Evolutionary conservation across 1,140 invertebrate species (phyloP).

Genomic region (Pachyrhynchus sulphureomaculatus): DNA sequence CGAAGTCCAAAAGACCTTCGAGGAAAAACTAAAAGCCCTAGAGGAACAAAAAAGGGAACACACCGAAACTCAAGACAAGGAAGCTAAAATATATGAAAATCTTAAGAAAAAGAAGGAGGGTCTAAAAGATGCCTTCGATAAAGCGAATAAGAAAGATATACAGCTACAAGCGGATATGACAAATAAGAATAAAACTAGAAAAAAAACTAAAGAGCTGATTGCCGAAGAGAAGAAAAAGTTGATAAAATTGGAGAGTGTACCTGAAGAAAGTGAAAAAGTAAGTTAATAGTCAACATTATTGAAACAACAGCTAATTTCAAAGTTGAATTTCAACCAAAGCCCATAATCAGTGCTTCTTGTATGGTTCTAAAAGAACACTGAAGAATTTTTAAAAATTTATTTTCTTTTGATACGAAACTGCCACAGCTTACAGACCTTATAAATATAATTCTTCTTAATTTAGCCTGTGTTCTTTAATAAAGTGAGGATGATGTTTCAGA

Average conservation of each 20-base stretch:
- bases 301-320: background rate
- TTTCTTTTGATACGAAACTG: background rate
- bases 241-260: slow-evolving; percentile 60
- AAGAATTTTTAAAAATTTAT: background rate
- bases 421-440: no score
- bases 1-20: slow-evolving; percentile 40
- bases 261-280: slow-evolving; percentile 48
- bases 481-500: no score
- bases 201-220: slow-evolving; percentile 62
- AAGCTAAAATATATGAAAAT: slow-evolving; percentile 57
- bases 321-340: background rate
- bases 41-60: slow-evolving; percentile 37
- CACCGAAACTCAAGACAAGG: slow-evolving; percentile 37
- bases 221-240: slow-evolving; percentile 63
- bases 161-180: slow-evolving; percentile 63
- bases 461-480: no score
- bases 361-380: no score
- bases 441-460: no score
- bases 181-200: slow-evolving; percentile 65
- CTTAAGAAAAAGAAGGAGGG: slow-evolving; percentile 62
- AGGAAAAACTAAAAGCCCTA: slow-evolving; percentile 41
- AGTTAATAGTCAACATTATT: no score
- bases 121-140: slow-evolving; percentile 58
- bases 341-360: no score
- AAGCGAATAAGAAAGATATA: slow-evolving; percentile 62